These are phyloP conservation scores for Deladenus siricidicola DNA, from an alignment of 2,888 invertebrate genomes.

Conservation along the genomic window DNA sequence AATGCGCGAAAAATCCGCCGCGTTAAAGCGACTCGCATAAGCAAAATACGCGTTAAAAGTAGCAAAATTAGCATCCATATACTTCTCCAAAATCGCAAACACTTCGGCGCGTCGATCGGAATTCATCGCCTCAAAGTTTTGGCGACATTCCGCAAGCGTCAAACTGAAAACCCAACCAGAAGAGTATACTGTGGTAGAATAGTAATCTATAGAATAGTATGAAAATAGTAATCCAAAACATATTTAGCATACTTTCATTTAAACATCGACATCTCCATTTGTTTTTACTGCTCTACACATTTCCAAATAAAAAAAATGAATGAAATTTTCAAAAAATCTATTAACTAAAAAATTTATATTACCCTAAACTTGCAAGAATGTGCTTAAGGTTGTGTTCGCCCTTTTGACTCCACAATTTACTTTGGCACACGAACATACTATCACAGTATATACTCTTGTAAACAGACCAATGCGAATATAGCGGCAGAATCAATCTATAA, in stretches of 20 bases:
- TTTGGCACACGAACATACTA: conserved; percentile 39
- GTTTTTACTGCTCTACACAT: too few species aligned
- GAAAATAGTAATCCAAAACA: too few species aligned
- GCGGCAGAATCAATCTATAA: conserved; percentile 37
- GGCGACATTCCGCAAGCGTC: conserved; percentile 39
- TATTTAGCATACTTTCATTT: not conserved
- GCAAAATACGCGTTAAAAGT: conserved; percentile 44
- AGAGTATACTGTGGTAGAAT: too few species aligned
- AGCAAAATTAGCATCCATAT: conserved; percentile 36
- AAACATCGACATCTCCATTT: not conserved
- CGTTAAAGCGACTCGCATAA: conserved; percentile 33
- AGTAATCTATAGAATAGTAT: too few species aligned
- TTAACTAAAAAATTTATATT: conserved; percentile 10
- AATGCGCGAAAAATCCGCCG: conserved; percentile 42
- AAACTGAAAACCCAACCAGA: too few species aligned
- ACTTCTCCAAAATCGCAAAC: conserved; percentile 35
- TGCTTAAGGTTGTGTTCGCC: conserved; percentile 39
- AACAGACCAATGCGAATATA: conserved; percentile 46
- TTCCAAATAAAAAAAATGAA: too few species aligned
- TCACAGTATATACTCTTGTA: conserved; percentile 40
- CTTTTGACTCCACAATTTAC: conserved; percentile 44
- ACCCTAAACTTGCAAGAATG: conserved; percentile 30
- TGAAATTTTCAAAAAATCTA: too few species aligned
- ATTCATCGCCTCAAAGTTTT: conserved; percentile 36
- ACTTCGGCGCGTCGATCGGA: conserved; percentile 37